phyloP scores from a whole-genome alignment of 2,113 vertebrate genomes.

The Eudorcas thomsonii region DNA sequence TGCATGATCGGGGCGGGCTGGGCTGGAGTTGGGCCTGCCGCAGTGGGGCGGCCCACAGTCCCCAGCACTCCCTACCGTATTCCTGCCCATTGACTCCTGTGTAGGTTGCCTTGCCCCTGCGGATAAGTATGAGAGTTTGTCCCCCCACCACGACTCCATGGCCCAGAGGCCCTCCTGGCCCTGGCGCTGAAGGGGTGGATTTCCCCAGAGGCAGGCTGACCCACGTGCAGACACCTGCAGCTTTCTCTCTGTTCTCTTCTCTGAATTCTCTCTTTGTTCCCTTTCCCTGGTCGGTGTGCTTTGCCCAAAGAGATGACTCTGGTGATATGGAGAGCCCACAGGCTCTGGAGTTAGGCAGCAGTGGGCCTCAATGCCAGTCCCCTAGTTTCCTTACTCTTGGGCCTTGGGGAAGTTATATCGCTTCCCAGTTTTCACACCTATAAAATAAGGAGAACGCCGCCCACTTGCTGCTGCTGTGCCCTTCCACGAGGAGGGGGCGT shows the following conservation, averaged over 20 bases:
- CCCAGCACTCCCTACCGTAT: not conserved
- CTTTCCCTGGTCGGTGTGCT: not conserved
- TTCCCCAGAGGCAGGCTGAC: not conserved
- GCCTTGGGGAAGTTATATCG: not conserved
- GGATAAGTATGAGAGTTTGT: not conserved
- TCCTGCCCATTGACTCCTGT: not conserved
- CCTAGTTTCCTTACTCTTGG: not conserved
- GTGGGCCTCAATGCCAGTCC: not conserved
- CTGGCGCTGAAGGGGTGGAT: not conserved
- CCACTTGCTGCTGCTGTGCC: not conserved
- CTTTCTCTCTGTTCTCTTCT: not conserved
- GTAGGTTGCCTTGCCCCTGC: not conserved
- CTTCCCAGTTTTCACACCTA: not conserved
- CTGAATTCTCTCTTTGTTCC: accelerated
- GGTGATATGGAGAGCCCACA: not conserved
- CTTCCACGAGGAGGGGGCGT: not conserved
- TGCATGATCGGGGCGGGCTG: accelerated
- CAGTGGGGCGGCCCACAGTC: accelerated
- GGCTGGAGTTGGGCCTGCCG: not conserved
- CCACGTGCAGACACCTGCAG: too few species aligned
- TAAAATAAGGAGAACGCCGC: not conserved
- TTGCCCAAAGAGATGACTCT: not conserved
- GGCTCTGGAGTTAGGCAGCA: too few species aligned
- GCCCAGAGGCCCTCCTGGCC: not conserved
- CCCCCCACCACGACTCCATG: accelerated